Conservation (phyloP, 2,797 vertebrate genomes). For the Amblyraja radiata region DNA sequence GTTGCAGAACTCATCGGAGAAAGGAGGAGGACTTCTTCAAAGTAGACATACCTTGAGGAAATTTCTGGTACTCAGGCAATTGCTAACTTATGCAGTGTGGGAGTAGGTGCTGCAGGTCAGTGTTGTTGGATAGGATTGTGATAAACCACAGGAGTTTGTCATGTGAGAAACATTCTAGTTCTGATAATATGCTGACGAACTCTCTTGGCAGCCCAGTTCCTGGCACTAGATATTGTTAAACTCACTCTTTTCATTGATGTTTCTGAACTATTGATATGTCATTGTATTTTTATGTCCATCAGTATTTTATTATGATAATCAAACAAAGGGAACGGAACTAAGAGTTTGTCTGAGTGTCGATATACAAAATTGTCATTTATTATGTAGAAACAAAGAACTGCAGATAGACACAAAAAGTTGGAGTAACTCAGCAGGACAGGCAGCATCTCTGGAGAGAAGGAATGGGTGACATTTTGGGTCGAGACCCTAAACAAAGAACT, state of each 20-base stretch:
- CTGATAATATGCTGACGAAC: background rate
- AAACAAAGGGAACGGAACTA: background rate
- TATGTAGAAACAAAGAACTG: background rate
- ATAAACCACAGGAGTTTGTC: background rate
- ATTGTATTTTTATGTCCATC: background rate
- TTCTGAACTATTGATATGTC: background rate
- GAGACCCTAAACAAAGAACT: too few relatives aligned
- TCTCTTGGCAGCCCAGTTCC: background rate
- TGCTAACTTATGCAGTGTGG: conserved; percentile 40
- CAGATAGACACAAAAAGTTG: too few relatives aligned
- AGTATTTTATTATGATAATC: background rate
- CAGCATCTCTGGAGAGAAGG: too few relatives aligned
- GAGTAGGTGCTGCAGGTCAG: conserved; percentile 9
- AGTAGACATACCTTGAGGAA: too few relatives aligned
- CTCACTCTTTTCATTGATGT: background rate
- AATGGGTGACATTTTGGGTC: too few relatives aligned
- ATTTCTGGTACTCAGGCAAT: conserved; percentile 32
- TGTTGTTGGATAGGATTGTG: background rate
- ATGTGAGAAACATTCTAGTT: background rate
- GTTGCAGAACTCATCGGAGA: too few relatives aligned
- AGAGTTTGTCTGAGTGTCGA: background rate
- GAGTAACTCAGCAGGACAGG: too few relatives aligned
- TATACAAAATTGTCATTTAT: background rate
- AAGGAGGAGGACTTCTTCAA: too few relatives aligned
- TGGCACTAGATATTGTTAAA: background rate